Base-by-base conservation (phyloP, 1,140 invertebrate genomes). In the Drosophila aff. region DNA sequence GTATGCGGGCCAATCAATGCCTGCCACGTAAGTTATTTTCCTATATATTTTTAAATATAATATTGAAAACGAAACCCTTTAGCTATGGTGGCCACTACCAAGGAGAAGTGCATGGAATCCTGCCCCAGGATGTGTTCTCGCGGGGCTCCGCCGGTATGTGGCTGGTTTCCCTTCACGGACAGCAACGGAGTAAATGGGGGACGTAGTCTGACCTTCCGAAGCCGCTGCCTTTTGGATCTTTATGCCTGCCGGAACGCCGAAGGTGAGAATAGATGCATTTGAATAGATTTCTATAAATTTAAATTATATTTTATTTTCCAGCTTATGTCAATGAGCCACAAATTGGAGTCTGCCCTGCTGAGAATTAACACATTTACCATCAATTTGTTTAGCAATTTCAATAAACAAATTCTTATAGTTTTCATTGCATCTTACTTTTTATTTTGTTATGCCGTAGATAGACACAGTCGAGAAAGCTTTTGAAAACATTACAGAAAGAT, bases 251-350 rank as follows among this genome's bases (percentile, higher is more conserved):
- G 31, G 0, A 62, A 50, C 2, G 55, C 26, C 23, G 16, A 59
- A 10, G 80, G 80, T 82, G 2, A 3, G 3, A 21, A 7, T 7
- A 7, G 0, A 33, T 44, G 9, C 31, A 23, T 38, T 36, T 16
- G 18, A 10, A 28, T 40, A 8, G 7, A 73, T 18, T 31, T 38
- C 11, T 18, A 21, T 15, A 9, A 43, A 40, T 41, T 43, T 11
- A 1, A 33, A n/a, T 38, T 50, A 5, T 11, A 13, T 33, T 21
- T 38, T 28, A 13, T 40, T 28, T 43, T 46, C 1, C 46, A 77
- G 75, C 75, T 11, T 78, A 78, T 61, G 75, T 76, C 1, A 60
- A 67, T 55, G 75, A 78, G 28, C 75, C 75, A 6, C 57, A 28
- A 11, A 44, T 21, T 16, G 75, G 75, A 31, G 36, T 23, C 9